Base-by-base conservation (phyloP, 1,140 invertebrate genomes). In the Panagrolaimus sp. region DNA sequence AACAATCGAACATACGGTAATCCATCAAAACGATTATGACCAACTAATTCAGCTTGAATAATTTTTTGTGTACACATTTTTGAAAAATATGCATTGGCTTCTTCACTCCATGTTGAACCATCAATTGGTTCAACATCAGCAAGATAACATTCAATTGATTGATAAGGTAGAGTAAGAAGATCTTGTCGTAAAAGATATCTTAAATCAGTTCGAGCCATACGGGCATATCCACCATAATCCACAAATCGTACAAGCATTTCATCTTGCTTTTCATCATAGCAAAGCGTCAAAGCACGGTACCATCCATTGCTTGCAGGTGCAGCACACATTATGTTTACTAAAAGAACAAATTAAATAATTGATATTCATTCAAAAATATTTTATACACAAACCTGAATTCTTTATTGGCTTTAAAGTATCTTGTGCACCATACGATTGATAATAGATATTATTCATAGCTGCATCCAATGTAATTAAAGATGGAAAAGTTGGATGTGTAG, bases 121-220 rank as follows among this genome's bases (percentile, higher is more conserved):
- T 89, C 88, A 62, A 89, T 86, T 55, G 93, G 91, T 84, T 88
- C 88, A 68, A 98, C 87, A 85, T 94, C 90, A 10, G 92, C 91
- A 78, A 98, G 85, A 82, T 89, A 89, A 80, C 93, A 92, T 87
- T 97, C 94, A 45, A 91, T 90, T 55, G 94, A 92, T 88, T 97
- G 94, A 87, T 97, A 96, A 21, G 94, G 94, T 78, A 97, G 85
- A 32, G 88, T 94, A 96, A 84, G 97, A 93, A 44, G 77, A 70
- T 43, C 75, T 21, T 74, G 45, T 52, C 71, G 21, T 44, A n/a
- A 43, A 12, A 55, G 64, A 26, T 26, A 67, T 44, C 91, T 83
- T 9, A 96, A 87, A 69, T 88, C 85, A 26, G 88, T 85, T 71
- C 89, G 89, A 72, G 88, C 87, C n/a, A 94, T 86, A 45, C 87